Evolutionary conservation across 2,797 vertebrate species (phyloP), one percentile per base, ranked within the genome.

Genomic region (Tragelaphus oryx): DNA sequence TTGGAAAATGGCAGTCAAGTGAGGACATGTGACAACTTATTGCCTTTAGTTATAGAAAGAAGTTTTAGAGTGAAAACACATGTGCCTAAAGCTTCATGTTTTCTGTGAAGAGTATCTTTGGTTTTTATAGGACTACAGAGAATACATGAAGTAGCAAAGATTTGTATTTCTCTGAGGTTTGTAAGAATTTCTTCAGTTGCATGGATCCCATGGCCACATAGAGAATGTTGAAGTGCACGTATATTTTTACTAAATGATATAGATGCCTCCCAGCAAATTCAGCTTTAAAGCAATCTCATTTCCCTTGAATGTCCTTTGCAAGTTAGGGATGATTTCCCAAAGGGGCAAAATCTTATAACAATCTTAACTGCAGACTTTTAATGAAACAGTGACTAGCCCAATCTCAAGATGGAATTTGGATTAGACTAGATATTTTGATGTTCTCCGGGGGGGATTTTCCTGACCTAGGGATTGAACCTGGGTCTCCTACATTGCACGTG

Each of bases 81-180:
- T 87, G 68, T 91, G 86, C 74, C 85, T 89, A 24, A 83, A 92
- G 41, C 48, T 2, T 46, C 78, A 52, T 76, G 82, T 85, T 96
- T 95, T 54, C 76, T 95, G 55, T 94, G 57, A 95, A 91, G 28
- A 76, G 11, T 80, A 79, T 85, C 65, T 84, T 22, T 95, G 91
- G 75, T 62, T 95, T 96, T 97, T 96, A 89, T 80, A 89, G 48
- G 62, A 83, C 91, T 80, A 48, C 13, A 52, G 87, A 85, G 80
- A 28, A 55, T 83, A 76, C 12, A 87, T 82, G 17, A 87, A 96
- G 81, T 55, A 94, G 65, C 52, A 79, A 87, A 90, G 52, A 81
- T 76, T 95, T 95, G 95, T 94, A 22, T 88, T 93, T 97, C 76
- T 80, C 78, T 28, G 76, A 94, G 84, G 86, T 91, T 97, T 96